Base-by-base conservation (phyloP, 2,797 vertebrate genomes). In the Sebastes vulpes region DNA sequence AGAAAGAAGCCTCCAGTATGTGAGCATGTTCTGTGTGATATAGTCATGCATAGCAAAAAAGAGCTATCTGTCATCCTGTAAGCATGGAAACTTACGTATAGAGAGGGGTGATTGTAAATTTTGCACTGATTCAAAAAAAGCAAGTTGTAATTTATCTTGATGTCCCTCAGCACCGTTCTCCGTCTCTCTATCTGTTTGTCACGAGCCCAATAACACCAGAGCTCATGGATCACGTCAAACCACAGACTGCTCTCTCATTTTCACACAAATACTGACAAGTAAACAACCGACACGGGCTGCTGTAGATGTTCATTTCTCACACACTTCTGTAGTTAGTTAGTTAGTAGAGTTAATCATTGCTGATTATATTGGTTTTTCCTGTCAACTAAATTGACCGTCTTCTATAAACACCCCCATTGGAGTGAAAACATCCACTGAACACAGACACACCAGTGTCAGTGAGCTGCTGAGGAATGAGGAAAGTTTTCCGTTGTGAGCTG, bases 151-250 rank as follows among this genome's bases (percentile, higher is more conserved):
- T 83, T 79, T 56, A 78, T 82, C 73, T 48, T n/a, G 20, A 61
- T 59, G 35, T 81, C 48, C 12, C 58, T 20, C 73, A 3, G 56
- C 29, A 10, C 20, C 59, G 35, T 46, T 66, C 58, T 68, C 52
- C 53, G 6, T 20, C 65, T 65, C 60, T 78, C 32, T 61, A 8
- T 81, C 67, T 65, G 68, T 83, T 72, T 31, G 46, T 65, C 59
- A 50, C 54, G 70, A 64, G 66, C 60, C 29, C 59, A 71, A 57
- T 18, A 75, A 58, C 46, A 60, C 9, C 46, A 50, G 59, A 63
- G 63, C 58, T 48, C 32, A 81, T 75, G 52, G 68, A 77, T 85
- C 61, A 38, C 42, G 3, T 60, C 42, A 65, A 63, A 77, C 46
- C 57, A 46, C 50, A 32, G 60, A 12, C 65, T 16, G 20, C 52